Evolutionary conservation across 2,888 invertebrate genomes (phyloP).

Genomic region (Drosophila acutilabella): DNA sequence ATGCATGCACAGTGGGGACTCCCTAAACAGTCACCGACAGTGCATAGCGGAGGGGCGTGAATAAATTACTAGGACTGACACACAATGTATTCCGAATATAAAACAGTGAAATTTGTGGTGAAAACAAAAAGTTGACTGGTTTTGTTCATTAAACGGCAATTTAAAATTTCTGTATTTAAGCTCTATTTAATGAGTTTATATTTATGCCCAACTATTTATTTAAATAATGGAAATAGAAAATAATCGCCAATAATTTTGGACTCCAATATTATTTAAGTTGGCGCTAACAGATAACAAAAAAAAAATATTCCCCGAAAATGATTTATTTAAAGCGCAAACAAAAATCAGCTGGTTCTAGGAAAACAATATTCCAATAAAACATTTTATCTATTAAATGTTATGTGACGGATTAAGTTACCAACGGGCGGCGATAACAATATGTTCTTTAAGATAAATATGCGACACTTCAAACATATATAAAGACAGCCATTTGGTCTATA

Average conservation of each 20-base stretch:
- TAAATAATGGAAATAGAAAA: background rate
- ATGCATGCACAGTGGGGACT: constrained; percentile 49
- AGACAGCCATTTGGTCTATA: background rate
- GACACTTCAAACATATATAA: constrained; percentile 48
- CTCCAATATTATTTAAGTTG: background rate
- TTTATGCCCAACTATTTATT: background rate
- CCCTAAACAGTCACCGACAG: constrained; percentile 1
- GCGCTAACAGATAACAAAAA: constrained; percentile 2
- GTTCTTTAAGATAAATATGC: constrained; percentile 12
- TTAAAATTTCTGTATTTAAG: constrained; percentile 17
- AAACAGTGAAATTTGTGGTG: constrained; percentile 48
- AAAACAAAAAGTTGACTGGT: constrained; percentile 27
- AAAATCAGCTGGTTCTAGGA: constrained; percentile 20
- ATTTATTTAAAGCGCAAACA: constrained; percentile 1
- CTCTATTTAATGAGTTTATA: background rate
- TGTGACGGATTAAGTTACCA: background rate
- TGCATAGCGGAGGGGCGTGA: constrained; percentile 37
- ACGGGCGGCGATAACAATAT: constrained; percentile 2
- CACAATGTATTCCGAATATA: constrained; percentile 35
- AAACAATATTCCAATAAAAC: background rate
- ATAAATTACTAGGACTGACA: constrained; percentile 53
- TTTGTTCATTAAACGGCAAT: constrained; percentile 59
- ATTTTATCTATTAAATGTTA: constrained; percentile 31
- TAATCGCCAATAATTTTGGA: no score
- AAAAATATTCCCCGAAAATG: constrained; percentile 2